Evolutionary conservation across 2,888 invertebrate genomes (phyloP).

Genomic region (Phyllotreta striolata): DNA sequence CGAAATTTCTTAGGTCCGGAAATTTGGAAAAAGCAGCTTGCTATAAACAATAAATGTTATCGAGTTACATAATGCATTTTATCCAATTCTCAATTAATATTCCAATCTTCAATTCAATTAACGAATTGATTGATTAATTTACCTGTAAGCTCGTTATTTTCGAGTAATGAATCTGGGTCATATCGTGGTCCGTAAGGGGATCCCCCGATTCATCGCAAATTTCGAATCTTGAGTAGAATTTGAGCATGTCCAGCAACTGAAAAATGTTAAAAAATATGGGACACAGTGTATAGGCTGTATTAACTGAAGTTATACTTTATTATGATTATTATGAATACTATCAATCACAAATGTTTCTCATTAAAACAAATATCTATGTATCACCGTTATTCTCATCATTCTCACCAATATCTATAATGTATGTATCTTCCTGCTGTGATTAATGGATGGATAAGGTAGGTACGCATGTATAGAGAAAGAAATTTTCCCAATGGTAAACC

Average conservation of each 20-base stretch:
- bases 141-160: constrained; percentile 91
- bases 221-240: constrained; percentile 97
- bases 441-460: neutral
- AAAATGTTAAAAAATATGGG: too few species aligned
- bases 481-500: too few species aligned
- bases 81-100: too few species aligned
- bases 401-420: too few species aligned
- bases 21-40: constrained; percentile 94
- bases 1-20: constrained; percentile 83
- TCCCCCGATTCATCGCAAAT: constrained; percentile 97
- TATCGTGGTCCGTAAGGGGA: constrained; percentile 90
- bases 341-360: too few species aligned
- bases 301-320: too few species aligned
- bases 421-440: constrained; percentile 2
- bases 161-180: constrained; percentile 92
- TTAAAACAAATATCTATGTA: too few species aligned
- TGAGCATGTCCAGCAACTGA: constrained; percentile 92
- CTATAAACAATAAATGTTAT: constrained; percentile 67
- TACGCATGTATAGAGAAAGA: too few species aligned
- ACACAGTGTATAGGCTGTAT: too few species aligned
- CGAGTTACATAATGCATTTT: too few species aligned
- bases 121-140: constrained; percentile 40
- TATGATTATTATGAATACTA: too few species aligned
- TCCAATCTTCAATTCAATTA: too few species aligned
- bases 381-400: neutral